Base-by-base conservation (phyloP, 2,113 vertebrate species). In the Alces alces region DNA sequence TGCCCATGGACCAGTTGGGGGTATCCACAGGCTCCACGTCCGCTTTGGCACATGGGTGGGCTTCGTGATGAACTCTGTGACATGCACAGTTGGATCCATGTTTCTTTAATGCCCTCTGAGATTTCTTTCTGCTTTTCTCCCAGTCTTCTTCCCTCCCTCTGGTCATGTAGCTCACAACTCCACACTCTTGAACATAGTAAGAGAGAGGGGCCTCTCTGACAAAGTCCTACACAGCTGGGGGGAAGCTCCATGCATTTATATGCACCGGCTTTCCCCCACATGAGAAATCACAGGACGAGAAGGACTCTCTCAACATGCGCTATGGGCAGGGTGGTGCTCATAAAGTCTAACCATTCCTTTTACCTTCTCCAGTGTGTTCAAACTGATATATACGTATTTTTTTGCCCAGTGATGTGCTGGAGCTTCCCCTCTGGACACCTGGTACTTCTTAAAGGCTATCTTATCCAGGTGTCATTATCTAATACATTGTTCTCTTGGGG, bases 41-140 rank as follows among this genome's bases (percentile, higher is more conserved):
- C 5, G 0, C 25, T 19, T 39, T 47, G 58, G 33, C 19, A 50
- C 28, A 23, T 36, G 47, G 23, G 39, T 66, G 25, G 83, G 12
- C 70, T 57, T 86, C 43, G 61, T 86, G 80, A 60, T 91, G 30
- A n/a, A 39, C 39, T 58, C 25, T 54, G 27, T 27, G 52, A 30
- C 8, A 30, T 1, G 39, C 27, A 27, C 60, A 1, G 4, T 66
- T 27, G 89, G 36, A 66, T 50, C 39, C 30, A 50, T 0, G 0
- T 39, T 80, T 30, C 30, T 66, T 66, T 80, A 25, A 47, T 80
- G 17, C 23, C 23, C 15, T 64, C 55, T 11, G 23, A 55, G 36
- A 19, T 55, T 55, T 50, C 30, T 80, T 0, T 73, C 36, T 80
- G 83, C 28, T 39, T 27, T 19, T 70, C 7, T 95, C 23, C n/a